Base-by-base conservation (phyloP, 1,140 invertebrate species). In the Drosophila grimshawi region DNA sequence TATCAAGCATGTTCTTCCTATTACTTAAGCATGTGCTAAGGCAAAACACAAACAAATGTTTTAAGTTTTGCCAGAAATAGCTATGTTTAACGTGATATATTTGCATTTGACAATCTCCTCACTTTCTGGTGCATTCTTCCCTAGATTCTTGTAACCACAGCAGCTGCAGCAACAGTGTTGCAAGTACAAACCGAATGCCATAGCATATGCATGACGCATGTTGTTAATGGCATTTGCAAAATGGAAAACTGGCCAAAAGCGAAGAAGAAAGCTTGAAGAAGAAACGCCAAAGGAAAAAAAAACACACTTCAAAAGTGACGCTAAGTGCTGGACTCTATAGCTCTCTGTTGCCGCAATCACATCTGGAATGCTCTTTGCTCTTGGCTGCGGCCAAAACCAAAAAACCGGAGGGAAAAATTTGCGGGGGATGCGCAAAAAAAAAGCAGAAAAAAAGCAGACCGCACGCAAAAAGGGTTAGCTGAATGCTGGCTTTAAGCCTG, bases 191-290 rank as follows among this genome's bases (percentile, higher is more conserved):
- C 30, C 32, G 30, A 62, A 52, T 78, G 63, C 55, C 64, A 80
- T 49, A 80, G 83, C 79, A 86, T 88, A 88, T 86, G 83, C 79
- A 86, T 86, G 71, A 71, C 77, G 81, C 78, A 79, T 82, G 76
- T 69, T 81, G 62, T 69, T 88, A 88, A 88, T 88, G 68, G 67
- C 76, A 76, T 88, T 83, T 82, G 66, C 82, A 10, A 48, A n/a
- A 48, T 60, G 57, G 11, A 11, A 48, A 88, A 88, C 37, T 59
- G 45, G 71, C 71, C 73, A 82, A 76, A 63, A 52, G 85, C 82
- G 70, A 69, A 79, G 60, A 82, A 79, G 83, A 19, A 19, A 19
- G 19, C 82, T 86, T 70, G 77, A 82, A 86, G 82, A 88, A 41
- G 6, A 33, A 11, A 32, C 30, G 6, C 4, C 3, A 43, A 10